These are phyloP conservation scores for Marisa cornuarietis DNA, from an alignment of 1,140 invertebrate species.

Conservation along the genomic window DNA sequence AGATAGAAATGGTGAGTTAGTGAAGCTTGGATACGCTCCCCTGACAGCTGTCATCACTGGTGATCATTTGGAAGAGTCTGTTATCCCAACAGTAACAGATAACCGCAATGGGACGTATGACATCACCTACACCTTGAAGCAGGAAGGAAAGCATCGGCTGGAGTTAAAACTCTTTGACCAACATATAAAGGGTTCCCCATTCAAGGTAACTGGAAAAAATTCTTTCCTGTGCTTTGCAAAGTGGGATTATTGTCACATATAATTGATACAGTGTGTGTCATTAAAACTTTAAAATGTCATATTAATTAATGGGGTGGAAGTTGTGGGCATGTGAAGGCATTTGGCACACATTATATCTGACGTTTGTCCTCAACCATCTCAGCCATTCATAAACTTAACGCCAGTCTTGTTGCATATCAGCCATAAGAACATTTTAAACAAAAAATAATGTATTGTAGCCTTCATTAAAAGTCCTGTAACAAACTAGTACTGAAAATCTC, in stretches of 20 bases:
- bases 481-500: neutral
- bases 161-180: conserved; percentile 66
- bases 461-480: too few relatives aligned
- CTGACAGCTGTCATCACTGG: conserved; percentile 49
- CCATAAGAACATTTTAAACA: too few relatives aligned
- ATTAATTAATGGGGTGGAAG: too few relatives aligned
- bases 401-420: too few relatives aligned
- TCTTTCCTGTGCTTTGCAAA: neutral
- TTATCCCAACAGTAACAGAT: conserved; percentile 64
- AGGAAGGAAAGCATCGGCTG: conserved; percentile 64
- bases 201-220: conserved; percentile 55
- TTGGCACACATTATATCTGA: too few relatives aligned
- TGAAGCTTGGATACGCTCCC: conserved; percentile 57
- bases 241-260: too few relatives aligned
- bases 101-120: conserved; percentile 69
- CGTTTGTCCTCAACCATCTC: too few relatives aligned
- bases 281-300: too few relatives aligned
- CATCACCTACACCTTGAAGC: conserved; percentile 64
- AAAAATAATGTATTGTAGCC: too few relatives aligned
- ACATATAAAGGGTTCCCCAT: conserved; percentile 69
- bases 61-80: conserved; percentile 39
- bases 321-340: too few relatives aligned
- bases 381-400: too few relatives aligned
- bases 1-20: conserved; percentile 63
- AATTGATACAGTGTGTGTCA: too few relatives aligned